A percentile compares a stretch with the other conserved stretches of the same genome.
These are phyloP conservation scores for Megalonaias nervosa DNA, from an alignment of 1,140 invertebrate species.

Conservation along the genomic window DNA sequence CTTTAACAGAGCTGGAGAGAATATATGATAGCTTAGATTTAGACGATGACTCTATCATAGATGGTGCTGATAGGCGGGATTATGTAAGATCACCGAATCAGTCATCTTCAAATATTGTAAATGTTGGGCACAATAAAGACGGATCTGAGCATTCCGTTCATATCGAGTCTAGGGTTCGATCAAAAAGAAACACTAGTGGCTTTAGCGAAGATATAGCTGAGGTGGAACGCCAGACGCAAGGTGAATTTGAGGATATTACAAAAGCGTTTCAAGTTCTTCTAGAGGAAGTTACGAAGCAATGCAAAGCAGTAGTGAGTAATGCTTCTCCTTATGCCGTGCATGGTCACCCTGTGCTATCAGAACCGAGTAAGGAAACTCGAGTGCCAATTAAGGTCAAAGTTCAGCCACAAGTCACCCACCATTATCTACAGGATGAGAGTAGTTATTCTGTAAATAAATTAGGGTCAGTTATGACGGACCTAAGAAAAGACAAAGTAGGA, in stretches of 20 bases:
- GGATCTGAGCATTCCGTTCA: neutral
- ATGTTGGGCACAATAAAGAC: too few relatives aligned
- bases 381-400: too few relatives aligned
- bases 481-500: too few relatives aligned
- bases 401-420: too few relatives aligned
- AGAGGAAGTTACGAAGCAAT: constrained; percentile 54
- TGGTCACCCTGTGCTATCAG: too few relatives aligned
- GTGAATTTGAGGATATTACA: constrained; percentile 63
- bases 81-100: too few relatives aligned
- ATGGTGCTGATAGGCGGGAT: constrained; percentile 37
- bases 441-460: too few relatives aligned
- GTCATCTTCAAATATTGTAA: too few relatives aligned
- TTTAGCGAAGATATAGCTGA: constrained; percentile 40
- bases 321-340: neutral
- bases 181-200: constrained; percentile 23
- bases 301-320: constrained; percentile 13
- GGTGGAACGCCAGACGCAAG: constrained; percentile 54
- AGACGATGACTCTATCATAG: constrained; percentile 41
- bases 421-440: too few relatives aligned
- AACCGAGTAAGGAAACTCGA: too few relatives aligned
- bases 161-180: constrained; percentile 20
- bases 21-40: constrained; percentile 59
- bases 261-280: constrained; percentile 63
- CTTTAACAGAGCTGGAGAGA: constrained; percentile 60
- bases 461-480: too few relatives aligned